Percentiles rank a stretch among this genome's conserved stretches.
Conservation (phyloP, 1,140 invertebrate genomes). For the Zaprionus davidi region DNA sequence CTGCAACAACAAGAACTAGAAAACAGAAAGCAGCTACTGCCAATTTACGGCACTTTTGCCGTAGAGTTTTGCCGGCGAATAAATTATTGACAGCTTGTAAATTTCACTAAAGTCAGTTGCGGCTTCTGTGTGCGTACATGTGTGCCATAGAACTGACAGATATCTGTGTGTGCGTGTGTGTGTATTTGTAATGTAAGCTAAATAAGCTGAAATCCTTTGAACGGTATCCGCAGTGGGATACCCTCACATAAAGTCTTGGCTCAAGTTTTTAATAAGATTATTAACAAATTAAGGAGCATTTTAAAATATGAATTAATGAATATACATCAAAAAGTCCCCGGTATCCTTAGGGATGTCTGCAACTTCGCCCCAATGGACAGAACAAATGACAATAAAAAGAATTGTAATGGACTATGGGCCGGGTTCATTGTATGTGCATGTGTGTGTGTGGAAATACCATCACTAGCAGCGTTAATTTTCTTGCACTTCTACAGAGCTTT, state of each 20-base stretch:
- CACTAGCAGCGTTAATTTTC: conserved; percentile 46
- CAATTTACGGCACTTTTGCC: conserved; percentile 77
- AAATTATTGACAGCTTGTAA: conserved; percentile 82
- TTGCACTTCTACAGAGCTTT: conserved; percentile 45
- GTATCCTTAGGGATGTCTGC: background rate
- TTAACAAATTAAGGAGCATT: background rate
- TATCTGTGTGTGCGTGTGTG: background rate
- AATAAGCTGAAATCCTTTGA: conserved; percentile 18
- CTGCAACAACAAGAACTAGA: conserved; percentile 33
- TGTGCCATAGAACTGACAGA: conserved; percentile 29
- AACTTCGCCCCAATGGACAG: background rate
- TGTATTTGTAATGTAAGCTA: conserved; percentile 6
- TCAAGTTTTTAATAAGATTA: background rate
- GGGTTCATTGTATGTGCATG: conserved; percentile 18
- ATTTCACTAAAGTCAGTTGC: conserved; percentile 75
- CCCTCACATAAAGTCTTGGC: background rate
- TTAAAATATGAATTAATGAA: background rate
- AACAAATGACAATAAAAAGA: conserved; percentile 22
- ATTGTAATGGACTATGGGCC: conserved; percentile 9
- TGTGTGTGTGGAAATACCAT: conserved; percentile 17
- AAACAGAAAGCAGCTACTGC: conserved; percentile 48
- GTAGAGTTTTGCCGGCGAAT: conserved; percentile 71
- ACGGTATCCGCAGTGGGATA: background rate
- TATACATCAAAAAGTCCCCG: background rate
- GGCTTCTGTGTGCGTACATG: conserved; percentile 33